Evolutionary conservation across 92 coral and sea anemone species (phyloP).

Genomic region (Phenganax subtilis): DNA sequence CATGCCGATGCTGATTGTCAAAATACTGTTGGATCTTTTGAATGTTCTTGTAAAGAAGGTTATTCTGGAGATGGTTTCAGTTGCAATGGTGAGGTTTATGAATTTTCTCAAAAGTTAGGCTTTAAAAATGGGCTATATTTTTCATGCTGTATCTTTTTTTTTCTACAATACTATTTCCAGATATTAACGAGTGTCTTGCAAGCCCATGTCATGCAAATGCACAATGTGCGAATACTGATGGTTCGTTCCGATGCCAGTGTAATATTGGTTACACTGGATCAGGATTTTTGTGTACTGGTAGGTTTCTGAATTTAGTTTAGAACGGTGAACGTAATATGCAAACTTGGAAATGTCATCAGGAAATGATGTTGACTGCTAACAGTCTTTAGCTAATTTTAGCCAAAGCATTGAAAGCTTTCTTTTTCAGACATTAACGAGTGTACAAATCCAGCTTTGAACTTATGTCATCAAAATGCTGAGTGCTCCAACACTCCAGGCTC

Average conservation of each 20-base stretch:
- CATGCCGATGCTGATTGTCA: constrained; percentile 48
- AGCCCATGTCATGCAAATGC: constrained; percentile 40
- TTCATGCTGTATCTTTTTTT: not conserved
- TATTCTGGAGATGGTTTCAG: constrained; percentile 41
- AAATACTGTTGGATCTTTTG: constrained; percentile 49
- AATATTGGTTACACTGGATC: constrained; percentile 25
- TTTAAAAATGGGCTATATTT: too few relatives aligned
- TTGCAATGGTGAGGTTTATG: constrained; percentile 44
- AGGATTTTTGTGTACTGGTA: constrained; percentile 33
- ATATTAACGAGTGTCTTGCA: constrained; percentile 42
- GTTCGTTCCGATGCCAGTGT: constrained; percentile 35
- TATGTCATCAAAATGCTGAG: constrained; percentile 52
- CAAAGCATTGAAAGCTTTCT: not conserved
- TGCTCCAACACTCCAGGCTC: constrained; percentile 60
- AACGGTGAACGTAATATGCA: not conserved
- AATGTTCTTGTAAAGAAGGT: constrained; percentile 48
- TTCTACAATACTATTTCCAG: constrained; percentile 9
- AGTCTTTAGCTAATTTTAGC: not conserved
- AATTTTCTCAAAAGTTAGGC: too few relatives aligned
- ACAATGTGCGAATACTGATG: constrained; percentile 37
- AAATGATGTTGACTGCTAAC: not conserved
- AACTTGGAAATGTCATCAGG: not conserved
- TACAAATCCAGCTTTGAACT: constrained; percentile 26
- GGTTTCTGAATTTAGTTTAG: not conserved
- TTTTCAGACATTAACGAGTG: constrained; percentile 57